Evolutionary conservation across 2,113 vertebrate genomes (phyloP).

Genomic region (Marmota flaviventris): DNA sequence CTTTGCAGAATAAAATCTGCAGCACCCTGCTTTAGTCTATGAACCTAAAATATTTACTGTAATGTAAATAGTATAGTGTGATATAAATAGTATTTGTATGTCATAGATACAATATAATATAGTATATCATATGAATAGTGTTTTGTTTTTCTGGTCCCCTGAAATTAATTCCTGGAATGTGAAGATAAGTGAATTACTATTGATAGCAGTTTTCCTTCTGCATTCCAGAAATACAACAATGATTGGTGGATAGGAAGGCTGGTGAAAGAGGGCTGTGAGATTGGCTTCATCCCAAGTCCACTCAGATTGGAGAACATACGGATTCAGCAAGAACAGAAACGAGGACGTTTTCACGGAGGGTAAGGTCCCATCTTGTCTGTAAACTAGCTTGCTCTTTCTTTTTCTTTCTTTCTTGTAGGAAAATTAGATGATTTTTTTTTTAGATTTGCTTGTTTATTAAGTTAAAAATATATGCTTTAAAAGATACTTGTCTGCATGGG

Average conservation of each 20-base stretch:
- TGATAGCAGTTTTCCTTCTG: slow-evolving; percentile 60
- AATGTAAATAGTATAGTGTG: neutral
- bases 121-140: neutral
- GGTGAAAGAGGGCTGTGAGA: slow-evolving; percentile 98
- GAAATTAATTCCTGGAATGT: neutral
- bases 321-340: slow-evolving; percentile 97
- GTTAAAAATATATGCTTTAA: neutral
- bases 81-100: neutral
- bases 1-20: neutral
- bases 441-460: neutral
- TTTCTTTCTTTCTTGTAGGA: neutral
- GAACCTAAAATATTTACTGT: neutral
- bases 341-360: slow-evolving; percentile 96
- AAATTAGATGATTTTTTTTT: neutral
- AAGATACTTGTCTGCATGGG: neutral
- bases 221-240: slow-evolving; percentile 97
- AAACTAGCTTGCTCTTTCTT: neutral
- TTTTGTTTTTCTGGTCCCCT: neutral
- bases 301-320: slow-evolving; percentile 97
- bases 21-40: neutral
- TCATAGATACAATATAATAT: neutral
- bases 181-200: slow-evolving; percentile 42
- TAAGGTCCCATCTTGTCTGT: slow-evolving; percentile 82
- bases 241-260: slow-evolving; percentile 99
- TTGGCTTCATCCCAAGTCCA: slow-evolving; percentile 98